Evolutionary conservation across 2,113 vertebrate species (phyloP), one percentile per base, ranked within the genome.

Genomic region (Pedetes capensis): DNA sequence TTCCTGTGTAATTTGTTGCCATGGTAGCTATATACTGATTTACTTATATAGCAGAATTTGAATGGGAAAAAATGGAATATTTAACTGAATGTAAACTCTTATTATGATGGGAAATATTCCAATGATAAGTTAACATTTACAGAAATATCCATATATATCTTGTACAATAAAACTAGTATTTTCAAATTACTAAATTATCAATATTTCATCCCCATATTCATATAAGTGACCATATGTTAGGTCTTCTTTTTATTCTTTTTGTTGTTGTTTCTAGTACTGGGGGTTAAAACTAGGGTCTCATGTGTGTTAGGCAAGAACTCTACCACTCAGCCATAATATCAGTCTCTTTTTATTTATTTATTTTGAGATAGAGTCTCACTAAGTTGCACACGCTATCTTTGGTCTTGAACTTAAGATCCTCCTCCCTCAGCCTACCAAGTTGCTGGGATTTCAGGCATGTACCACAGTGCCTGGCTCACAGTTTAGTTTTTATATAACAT

Each of bases 1-100:
- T 90, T 89, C 57, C 37, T 76, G 3, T 78, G 55, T 76, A 94
- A 89, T 92, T 93, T 87, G 81, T 96, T 68, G 44, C 94, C 59
- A 97, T 97, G 92, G 93, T 49, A 95, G 96, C 93, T 25, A 53
- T 51, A 66, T 76, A 85, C 27, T 93, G 81, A 94, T 75, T 53
- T 95, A 88, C 95, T 93, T 87, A 63, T 42, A 84, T 51, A 89
- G 87, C 57, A 75, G 69, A 84, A 87, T 69, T 47, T 66, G 51
- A 91, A 39, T 64, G 53, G 55, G 71, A 53, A 94, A 92, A 76
- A 17, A 66, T 71, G 49, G 12, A 37, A 63, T 94, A 84, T 81
- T 89, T 90, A 92, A 61, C 47, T 74, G 22, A 89, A 66, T 91
- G 47, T 78, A 82, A 87, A 69, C 66, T 91, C 61, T 59, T 83